Conservation (phyloP, 1,140 invertebrate species). For the Rhopalosiphum padi region DNA sequence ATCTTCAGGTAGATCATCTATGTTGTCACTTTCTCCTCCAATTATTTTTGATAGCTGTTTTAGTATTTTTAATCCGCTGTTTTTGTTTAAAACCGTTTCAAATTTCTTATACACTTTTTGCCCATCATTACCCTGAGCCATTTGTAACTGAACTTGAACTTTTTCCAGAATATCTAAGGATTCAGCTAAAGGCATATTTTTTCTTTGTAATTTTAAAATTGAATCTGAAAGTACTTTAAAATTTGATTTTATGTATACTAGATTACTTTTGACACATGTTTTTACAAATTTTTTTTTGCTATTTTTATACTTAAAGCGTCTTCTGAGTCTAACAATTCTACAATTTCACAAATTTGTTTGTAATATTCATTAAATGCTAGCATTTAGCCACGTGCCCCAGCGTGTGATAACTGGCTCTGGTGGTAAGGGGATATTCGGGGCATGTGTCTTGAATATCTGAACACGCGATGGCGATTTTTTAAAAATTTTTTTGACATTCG, state of each 20-base stretch:
- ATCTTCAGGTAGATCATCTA: neutral
- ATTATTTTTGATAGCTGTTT: neutral
- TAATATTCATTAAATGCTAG: constrained; percentile 56
- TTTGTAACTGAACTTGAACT: no score
- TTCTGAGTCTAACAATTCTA: neutral
- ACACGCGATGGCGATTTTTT: constrained; percentile 58
- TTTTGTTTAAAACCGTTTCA: neutral
- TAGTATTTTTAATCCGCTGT: neutral
- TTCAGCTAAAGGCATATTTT: no score
- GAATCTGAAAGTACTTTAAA: constrained; percentile 5
- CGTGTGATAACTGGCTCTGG: constrained; percentile 63
- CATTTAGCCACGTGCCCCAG: constrained; percentile 64
- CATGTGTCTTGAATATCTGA: constrained; percentile 62
- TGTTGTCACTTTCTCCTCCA: neutral
- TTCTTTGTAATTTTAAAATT: constrained; percentile 29
- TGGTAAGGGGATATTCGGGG: constrained; percentile 62
- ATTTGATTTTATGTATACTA: constrained; percentile 20
- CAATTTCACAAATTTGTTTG: constrained; percentile 3
- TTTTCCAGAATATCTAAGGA: no score
- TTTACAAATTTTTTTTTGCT: neutral
- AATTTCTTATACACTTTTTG: no score
- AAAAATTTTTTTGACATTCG: neutral
- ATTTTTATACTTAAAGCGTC: constrained; percentile 1
- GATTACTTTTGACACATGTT: neutral
- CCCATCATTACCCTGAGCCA: no score